A percentile compares a stretch with the other conserved stretches of the same genome.
phyloP scores from a whole-genome alignment of 2,888 invertebrate genomes.

The Drosophila silvestris region DNA sequence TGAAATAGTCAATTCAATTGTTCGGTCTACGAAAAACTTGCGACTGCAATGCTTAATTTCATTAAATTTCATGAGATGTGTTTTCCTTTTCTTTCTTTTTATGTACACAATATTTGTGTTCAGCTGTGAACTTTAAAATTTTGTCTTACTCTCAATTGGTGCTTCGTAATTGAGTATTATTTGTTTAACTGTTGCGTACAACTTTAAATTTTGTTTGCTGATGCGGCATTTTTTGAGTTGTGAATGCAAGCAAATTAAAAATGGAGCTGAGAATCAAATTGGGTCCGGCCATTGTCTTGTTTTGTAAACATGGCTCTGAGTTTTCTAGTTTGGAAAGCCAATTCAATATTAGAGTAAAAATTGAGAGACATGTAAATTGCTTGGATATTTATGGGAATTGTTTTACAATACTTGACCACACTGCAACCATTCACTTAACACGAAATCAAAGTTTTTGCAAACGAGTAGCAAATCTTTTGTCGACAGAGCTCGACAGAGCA shows the following conservation, averaged over 20 bases:
- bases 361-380: constrained; percentile 21
- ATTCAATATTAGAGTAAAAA: not conserved
- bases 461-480: not conserved
- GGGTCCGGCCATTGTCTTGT: not conserved
- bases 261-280: constrained; percentile 30
- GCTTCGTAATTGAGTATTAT: constrained; percentile 55
- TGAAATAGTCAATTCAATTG: constrained; percentile 32
- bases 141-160: constrained; percentile 23
- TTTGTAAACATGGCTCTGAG: not conserved
- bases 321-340: not conserved
- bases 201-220: constrained; percentile 46
- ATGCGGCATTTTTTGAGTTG: constrained; percentile 48
- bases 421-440: not conserved
- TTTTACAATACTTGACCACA: constrained; percentile 11
- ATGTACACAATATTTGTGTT: not conserved
- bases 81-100: constrained; percentile 27
- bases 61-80: constrained; percentile 73
- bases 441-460: constrained; percentile 23
- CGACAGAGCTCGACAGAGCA: not conserved
- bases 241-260: constrained; percentile 48
- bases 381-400: constrained; percentile 49
- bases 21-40: not conserved
- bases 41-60: constrained; percentile 61
- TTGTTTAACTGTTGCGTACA: constrained; percentile 3
- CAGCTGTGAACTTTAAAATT: constrained; percentile 40